Evolutionary conservation across 2,888 invertebrate species (phyloP).

Genomic region (Piscicola geometra): DNA sequence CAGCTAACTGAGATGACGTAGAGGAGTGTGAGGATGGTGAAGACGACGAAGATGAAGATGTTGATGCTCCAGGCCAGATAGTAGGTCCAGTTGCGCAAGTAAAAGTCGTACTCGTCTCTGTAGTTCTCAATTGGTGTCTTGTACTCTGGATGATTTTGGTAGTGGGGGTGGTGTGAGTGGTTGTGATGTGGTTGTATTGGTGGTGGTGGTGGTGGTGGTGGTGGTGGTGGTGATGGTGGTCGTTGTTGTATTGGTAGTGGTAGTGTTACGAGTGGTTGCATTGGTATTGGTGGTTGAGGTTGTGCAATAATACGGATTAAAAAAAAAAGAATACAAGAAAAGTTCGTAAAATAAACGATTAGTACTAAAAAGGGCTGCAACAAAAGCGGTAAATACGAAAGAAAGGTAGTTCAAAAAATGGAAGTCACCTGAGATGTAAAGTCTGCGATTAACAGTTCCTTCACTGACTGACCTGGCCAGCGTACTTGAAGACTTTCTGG

Average conservation of each 20-base stretch:
- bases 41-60: not conserved
- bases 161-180: not conserved
- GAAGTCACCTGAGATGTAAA: too few relatives aligned
- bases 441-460: too few relatives aligned
- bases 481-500: too few relatives aligned
- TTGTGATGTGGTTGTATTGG: not conserved
- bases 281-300: too few relatives aligned
- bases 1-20: constrained; percentile 15
- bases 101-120: constrained; percentile 12
- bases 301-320: too few relatives aligned
- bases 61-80: constrained; percentile 21
- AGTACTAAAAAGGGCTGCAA: too few relatives aligned
- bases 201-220: constrained; percentile 10
- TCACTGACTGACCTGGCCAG: too few relatives aligned
- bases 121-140: not conserved
- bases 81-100: constrained; percentile 11
- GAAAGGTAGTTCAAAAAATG: too few relatives aligned
- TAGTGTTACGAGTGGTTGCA: not conserved
- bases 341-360: too few relatives aligned
- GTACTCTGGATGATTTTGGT: not conserved
- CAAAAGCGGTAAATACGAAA: too few relatives aligned
- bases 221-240: constrained; percentile 10
- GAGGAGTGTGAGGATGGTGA: constrained; percentile 15
- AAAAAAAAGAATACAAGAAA: too few relatives aligned
- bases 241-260: not conserved